Conservation (phyloP, 2,797 vertebrate genomes). For the Heliangelus exortis region DNA sequence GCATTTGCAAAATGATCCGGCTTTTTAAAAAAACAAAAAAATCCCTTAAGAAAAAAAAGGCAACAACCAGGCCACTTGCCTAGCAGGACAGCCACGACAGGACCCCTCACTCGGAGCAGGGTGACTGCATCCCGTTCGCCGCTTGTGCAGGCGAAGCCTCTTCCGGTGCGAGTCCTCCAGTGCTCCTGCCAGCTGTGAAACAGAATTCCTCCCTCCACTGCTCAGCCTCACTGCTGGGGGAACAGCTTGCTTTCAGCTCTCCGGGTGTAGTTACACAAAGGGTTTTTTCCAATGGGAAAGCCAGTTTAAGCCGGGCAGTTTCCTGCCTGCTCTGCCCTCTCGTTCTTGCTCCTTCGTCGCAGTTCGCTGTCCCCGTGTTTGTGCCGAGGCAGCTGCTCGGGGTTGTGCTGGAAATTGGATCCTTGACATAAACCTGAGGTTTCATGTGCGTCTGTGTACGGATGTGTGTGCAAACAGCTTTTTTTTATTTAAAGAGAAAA, state of each 20-base stretch:
- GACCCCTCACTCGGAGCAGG: rapidly evolving
- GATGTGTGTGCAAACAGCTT: rapidly evolving
- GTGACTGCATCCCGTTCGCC: not conserved
- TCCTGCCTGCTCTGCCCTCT: constrained; percentile 24
- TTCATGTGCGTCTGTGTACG: not conserved
- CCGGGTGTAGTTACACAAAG: rapidly evolving
- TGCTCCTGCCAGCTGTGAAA: not conserved
- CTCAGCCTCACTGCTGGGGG: not conserved
- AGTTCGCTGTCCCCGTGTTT: not conserved
- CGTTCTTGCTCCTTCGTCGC: not conserved
- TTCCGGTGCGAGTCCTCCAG: not conserved
- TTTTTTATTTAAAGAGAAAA: not conserved
- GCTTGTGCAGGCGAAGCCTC: not conserved
- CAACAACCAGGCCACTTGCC: not conserved
- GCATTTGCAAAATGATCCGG: not conserved
- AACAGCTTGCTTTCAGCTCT: not conserved
- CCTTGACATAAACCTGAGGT: not conserved
- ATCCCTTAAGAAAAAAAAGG: not conserved
- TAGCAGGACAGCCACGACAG: rapidly evolving
- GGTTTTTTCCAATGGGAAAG: not conserved
- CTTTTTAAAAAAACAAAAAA: not conserved
- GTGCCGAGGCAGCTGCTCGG: not conserved
- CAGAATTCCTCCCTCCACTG: not conserved
- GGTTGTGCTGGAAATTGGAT: not conserved
- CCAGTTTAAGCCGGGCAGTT: not conserved